Percentiles rank a stretch among this genome's conserved stretches.
Evolutionary conservation across 2,797 vertebrate species (phyloP).

Genomic region (Myotis planiceps): DNA sequence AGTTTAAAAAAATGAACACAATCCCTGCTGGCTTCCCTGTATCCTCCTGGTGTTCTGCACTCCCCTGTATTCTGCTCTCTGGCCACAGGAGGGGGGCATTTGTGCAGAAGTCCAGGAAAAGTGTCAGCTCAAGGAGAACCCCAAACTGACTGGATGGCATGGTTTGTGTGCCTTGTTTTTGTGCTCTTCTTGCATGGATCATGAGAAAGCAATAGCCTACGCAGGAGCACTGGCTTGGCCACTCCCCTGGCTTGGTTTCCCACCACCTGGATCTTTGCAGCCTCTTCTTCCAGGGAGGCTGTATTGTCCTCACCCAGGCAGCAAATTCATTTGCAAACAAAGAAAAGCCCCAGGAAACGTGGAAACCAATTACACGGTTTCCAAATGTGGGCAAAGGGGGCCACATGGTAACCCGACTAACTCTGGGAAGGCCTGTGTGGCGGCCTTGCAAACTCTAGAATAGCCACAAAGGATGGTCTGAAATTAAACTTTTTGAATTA

Average conservation of each 20-base stretch:
- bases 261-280: neutral
- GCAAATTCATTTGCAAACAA: constrained; percentile 50
- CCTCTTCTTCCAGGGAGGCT: neutral
- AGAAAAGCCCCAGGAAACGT: neutral
- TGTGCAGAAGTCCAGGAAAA: neutral
- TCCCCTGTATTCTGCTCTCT: constrained; percentile 51
- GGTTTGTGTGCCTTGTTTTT: neutral
- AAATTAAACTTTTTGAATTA: too few relatives aligned
- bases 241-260: neutral
- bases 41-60: neutral
- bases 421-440: too few relatives aligned
- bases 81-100: constrained; percentile 71
- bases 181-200: neutral
- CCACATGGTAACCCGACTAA: too few relatives aligned
- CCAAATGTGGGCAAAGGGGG: neutral
- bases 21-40: fast-evolving
- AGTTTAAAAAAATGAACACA: neutral
- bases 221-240: neutral
- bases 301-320: neutral
- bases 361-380: neutral
- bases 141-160: neutral
- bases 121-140: neutral
- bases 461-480: too few relatives aligned
- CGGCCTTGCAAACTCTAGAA: too few relatives aligned
- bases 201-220: neutral